A percentile compares a stretch with the other conserved stretches of the same genome.
Evolutionary conservation across 2,888 invertebrate genomes (phyloP).

Genomic region (Lamproptera curius): DNA sequence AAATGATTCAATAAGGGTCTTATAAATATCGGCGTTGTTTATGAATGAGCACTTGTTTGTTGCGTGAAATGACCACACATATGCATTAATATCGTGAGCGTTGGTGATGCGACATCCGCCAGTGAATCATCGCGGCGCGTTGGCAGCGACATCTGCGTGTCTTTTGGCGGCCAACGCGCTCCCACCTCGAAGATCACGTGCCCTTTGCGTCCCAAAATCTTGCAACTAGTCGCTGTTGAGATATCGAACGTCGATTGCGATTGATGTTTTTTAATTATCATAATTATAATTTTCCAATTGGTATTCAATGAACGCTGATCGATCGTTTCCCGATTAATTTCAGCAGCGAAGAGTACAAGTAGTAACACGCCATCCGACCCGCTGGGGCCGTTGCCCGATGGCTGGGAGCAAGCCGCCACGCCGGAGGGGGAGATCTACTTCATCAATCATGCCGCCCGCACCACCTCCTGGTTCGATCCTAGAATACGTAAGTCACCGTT

Average conservation of each 20-base stretch:
- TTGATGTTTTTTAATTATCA: slow-evolving; percentile 25
- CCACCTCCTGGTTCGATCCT: slow-evolving; percentile 99
- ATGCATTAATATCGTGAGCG: slow-evolving; percentile 27
- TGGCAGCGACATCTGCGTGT: slow-evolving; percentile 28
- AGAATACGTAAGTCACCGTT: slow-evolving; percentile 94
- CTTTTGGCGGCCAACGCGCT: slow-evolving; percentile 56
- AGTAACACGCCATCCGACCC: slow-evolving; percentile 74
- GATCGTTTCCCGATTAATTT: slow-evolving; percentile 61
- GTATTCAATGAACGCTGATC: slow-evolving; percentile 23
- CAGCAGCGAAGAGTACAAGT: slow-evolving; percentile 77
- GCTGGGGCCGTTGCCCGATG: slow-evolving; percentile 89
- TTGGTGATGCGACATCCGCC: slow-evolving; percentile 32
- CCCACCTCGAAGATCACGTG: slow-evolving; percentile 41
- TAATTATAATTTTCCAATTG: slow-evolving; percentile 23
- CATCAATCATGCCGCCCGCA: slow-evolving; percentile 94
- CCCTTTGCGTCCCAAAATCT: slow-evolving; percentile 27
- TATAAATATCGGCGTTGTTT: slow-evolving; percentile 39
- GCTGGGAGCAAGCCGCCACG: slow-evolving; percentile 93
- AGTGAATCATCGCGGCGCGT: slow-evolving; percentile 43
- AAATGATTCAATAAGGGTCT: slow-evolving; percentile 16
- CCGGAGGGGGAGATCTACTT: slow-evolving; percentile 92
- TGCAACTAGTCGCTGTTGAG: slow-evolving; percentile 73
- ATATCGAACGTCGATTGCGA: slow-evolving; percentile 47
- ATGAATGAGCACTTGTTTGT: slow-evolving; percentile 59
- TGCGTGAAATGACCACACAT: slow-evolving; percentile 26